A percentile compares a stretch with the other conserved stretches of the same genome.
Evolutionary conservation across 2,888 invertebrate species (phyloP).

Genomic region (Orthosia gothica): DNA sequence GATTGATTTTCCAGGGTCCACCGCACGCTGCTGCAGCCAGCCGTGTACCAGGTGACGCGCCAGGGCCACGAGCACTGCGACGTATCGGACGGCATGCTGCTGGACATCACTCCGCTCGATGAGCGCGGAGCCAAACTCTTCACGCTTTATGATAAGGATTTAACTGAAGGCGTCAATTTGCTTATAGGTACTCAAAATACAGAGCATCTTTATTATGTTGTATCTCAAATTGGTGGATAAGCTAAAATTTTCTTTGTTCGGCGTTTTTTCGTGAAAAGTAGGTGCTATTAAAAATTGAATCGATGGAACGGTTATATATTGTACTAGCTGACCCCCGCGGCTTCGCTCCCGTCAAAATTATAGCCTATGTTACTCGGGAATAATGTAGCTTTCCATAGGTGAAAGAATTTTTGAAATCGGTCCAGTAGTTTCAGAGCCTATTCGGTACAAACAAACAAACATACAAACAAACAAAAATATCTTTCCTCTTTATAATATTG

Average conservation of each 20-base stretch:
- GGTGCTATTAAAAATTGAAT: slow-evolving; percentile 49
- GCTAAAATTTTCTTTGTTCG: slow-evolving; percentile 26
- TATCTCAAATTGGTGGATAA: slow-evolving; percentile 6
- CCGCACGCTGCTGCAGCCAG: slow-evolving; percentile 90
- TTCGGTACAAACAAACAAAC: too few relatives aligned
- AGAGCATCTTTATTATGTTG: background rate
- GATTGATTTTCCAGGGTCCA: slow-evolving; percentile 85
- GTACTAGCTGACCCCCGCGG: too few relatives aligned
- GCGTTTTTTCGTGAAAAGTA: slow-evolving; percentile 58
- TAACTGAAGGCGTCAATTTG: slow-evolving; percentile 94
- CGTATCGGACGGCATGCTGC: slow-evolving; percentile 93
- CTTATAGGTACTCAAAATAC: slow-evolving; percentile 91
- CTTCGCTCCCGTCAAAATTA: too few relatives aligned
- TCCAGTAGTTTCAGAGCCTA: too few relatives aligned
- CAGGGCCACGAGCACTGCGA: slow-evolving; percentile 94
- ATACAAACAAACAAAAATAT: too few relatives aligned
- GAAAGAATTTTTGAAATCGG: too few relatives aligned
- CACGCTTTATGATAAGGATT: slow-evolving; percentile 94
- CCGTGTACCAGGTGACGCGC: slow-evolving; percentile 94
- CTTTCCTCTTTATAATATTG: too few relatives aligned
- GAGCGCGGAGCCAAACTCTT: slow-evolving; percentile 93
- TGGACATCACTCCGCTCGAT: slow-evolving; percentile 94
- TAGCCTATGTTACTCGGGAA: too few relatives aligned
- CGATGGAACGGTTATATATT: slow-evolving; percentile 66
- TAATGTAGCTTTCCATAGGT: too few relatives aligned